Conservation (phyloP, 1,140 invertebrate species). For the Trichonephila clavata region DNA sequence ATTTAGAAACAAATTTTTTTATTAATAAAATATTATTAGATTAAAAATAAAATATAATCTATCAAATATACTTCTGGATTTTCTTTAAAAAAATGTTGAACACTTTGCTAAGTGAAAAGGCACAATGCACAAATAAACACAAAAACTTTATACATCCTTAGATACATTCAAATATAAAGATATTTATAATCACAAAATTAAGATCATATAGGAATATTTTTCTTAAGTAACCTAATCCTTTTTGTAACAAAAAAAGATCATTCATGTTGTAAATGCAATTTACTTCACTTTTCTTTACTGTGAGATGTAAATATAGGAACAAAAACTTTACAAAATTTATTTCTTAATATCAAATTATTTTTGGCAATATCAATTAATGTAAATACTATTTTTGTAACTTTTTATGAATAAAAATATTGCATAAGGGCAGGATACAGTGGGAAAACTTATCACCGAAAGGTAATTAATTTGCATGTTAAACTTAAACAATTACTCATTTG, state of each 20-base stretch:
- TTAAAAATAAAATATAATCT: neutral
- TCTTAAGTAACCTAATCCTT: neutral
- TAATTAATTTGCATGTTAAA: neutral
- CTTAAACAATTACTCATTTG: conserved; percentile 43
- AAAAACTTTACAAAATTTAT: neutral
- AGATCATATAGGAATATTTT: neutral
- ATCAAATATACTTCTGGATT: neutral
- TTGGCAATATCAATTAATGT: neutral
- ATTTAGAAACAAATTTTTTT: neutral
- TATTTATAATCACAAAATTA: conserved; percentile 1
- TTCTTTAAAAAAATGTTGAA: conserved; percentile 6
- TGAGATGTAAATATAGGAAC: neutral
- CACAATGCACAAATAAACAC: conserved; percentile 7
- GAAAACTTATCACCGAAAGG: neutral
- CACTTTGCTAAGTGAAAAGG: conserved; percentile 1
- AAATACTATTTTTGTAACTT: neutral
- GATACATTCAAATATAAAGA: neutral
- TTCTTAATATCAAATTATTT: neutral
- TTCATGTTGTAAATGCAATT: neutral
- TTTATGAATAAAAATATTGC: neutral
- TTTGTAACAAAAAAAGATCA: neutral
- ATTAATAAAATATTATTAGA: neutral
- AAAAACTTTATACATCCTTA: conserved; percentile 21
- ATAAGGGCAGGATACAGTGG: conserved; percentile 1
- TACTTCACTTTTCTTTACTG: neutral